These are phyloP conservation scores for Phycodurus eques DNA, from an alignment of 2,113 vertebrate genomes.

Conservation along the genomic window DNA sequence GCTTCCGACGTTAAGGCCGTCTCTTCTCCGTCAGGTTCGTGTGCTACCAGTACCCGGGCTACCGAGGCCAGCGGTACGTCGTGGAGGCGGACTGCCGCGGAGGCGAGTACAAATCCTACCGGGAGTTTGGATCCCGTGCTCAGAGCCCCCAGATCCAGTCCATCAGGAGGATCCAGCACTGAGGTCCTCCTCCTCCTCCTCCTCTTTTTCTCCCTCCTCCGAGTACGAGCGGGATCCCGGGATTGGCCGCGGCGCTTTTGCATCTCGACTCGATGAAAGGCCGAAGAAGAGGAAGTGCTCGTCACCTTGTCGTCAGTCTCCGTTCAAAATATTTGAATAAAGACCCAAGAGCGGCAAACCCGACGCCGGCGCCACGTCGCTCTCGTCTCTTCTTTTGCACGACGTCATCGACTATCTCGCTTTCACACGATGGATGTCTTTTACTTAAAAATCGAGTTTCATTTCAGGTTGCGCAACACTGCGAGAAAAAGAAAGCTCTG, in stretches of 20 bases:
- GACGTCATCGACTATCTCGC: background rate
- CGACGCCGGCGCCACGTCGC: constrained; percentile 32
- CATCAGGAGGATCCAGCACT: constrained; percentile 94
- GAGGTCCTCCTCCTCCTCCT: constrained; percentile 54
- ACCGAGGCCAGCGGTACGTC: constrained; percentile 95
- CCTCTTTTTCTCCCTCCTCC: constrained; percentile 22
- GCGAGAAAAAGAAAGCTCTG: too few species aligned
- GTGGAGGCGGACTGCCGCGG: constrained; percentile 88
- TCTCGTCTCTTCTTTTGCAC: background rate
- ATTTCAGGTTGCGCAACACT: too few species aligned
- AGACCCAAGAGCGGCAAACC: constrained; percentile 30
- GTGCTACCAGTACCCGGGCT: constrained; percentile 96
- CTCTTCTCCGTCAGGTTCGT: constrained; percentile 77
- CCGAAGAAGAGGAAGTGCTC: constrained; percentile 36
- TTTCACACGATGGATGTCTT: background rate
- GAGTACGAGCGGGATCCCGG: constrained; percentile 42
- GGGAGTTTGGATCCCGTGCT: constrained; percentile 89
- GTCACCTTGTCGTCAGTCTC: background rate
- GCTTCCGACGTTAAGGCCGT: background rate
- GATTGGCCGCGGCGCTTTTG: constrained; percentile 57
- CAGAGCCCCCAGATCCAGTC: constrained; percentile 96
- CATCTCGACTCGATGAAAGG: constrained; percentile 47
- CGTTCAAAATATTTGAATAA: background rate
- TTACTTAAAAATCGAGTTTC: background rate
- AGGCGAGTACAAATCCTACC: constrained; percentile 95